Evolutionary conservation across 2,797 vertebrate species (phyloP).

Genomic region (Merluccius polli): DNA sequence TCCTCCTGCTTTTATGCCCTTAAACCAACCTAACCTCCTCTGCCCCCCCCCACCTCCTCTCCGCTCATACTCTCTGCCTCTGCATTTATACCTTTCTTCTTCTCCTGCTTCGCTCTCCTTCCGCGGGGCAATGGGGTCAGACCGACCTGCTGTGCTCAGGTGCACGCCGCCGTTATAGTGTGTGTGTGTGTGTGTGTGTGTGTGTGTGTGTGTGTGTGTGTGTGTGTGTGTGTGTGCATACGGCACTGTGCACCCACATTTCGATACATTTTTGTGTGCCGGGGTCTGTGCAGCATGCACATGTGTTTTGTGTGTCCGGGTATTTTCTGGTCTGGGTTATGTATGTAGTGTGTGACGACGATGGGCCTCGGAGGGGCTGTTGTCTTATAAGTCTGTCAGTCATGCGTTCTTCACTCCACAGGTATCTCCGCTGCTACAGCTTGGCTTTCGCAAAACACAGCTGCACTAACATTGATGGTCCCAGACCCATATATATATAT

Average conservation of each 20-base stretch:
- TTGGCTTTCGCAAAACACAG: conserved; percentile 14
- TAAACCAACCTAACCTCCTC: conserved; percentile 68
- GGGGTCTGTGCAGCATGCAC: neutral
- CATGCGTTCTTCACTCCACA: neutral
- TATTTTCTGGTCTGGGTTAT: conserved; percentile 23
- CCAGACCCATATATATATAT: no score
- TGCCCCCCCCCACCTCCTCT: neutral
- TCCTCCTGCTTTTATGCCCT: conserved; percentile 58
- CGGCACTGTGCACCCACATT: conserved; percentile 24
- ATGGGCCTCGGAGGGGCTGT: conserved; percentile 31
- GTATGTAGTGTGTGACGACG: conserved; percentile 8
- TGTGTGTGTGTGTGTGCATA: conserved; percentile 11
- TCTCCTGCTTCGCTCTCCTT: conserved; percentile 53
- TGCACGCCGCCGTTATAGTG: conserved; percentile 68
- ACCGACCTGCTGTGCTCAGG: conserved; percentile 77
- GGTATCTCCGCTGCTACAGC: no score
- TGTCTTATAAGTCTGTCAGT: conserved; percentile 8
- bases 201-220: conserved; percentile 6
- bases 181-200: conserved; percentile 26
- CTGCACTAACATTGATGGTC: no score
- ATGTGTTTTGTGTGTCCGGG: conserved; percentile 12
- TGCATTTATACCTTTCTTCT: conserved; percentile 54
- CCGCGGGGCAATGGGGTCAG: conserved; percentile 69
- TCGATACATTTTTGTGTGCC: neutral
- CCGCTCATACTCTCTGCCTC: conserved; percentile 48